Evolutionary conservation across 2,797 vertebrate species (phyloP).

Genomic region (Phalanger gymnotis): DNA sequence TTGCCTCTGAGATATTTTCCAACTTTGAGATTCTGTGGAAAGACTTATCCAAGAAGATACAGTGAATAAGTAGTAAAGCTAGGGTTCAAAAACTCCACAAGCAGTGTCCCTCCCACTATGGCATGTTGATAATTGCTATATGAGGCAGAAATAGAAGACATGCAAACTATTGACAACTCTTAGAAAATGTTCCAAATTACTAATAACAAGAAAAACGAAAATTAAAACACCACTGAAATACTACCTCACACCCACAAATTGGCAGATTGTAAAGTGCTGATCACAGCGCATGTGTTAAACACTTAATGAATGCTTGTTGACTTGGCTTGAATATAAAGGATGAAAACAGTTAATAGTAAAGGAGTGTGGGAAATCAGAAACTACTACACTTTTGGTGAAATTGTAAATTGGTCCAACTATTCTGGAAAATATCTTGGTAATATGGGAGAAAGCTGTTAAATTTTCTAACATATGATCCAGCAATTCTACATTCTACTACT

Average conservation of each 20-base stretch:
- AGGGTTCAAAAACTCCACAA: constrained; percentile 28
- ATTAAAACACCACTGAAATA: background rate
- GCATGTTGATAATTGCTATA: background rate
- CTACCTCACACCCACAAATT: background rate
- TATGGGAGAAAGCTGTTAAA: background rate
- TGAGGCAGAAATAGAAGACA: background rate
- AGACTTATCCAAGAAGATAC: background rate
- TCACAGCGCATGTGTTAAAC: background rate
- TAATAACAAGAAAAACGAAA: background rate
- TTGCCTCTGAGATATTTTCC: background rate
- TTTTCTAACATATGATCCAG: background rate
- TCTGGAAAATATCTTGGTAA: background rate
- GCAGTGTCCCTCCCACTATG: background rate
- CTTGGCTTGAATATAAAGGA: background rate
- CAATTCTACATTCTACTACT: background rate
- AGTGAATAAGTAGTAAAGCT: background rate
- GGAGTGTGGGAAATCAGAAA: background rate
- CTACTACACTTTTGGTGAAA: background rate
- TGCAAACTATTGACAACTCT: background rate
- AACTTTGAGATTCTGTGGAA: background rate
- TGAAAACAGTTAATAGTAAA: background rate
- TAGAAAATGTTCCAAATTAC: background rate
- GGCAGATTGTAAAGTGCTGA: background rate
- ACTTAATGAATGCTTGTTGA: background rate
- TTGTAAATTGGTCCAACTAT: background rate